Conservation (phyloP, 2,113 vertebrate genomes). For the Chascanopsetta lugubris region DNA sequence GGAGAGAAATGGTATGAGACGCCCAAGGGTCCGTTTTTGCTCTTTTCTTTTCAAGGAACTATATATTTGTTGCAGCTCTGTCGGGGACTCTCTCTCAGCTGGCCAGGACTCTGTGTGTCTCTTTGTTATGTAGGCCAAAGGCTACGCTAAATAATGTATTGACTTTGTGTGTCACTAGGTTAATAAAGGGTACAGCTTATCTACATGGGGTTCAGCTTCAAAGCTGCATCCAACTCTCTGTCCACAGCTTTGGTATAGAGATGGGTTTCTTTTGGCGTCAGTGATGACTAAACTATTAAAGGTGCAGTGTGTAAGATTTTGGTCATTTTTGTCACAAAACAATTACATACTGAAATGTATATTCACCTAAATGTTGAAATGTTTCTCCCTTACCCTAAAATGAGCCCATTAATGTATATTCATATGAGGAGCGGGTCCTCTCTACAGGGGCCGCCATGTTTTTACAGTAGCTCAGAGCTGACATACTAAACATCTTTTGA, state of each 20-base stretch:
- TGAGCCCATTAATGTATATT: too few relatives aligned
- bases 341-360: too few relatives aligned
- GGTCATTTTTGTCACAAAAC: too few relatives aligned
- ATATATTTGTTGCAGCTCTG: constrained; percentile 43
- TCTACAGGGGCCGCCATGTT: too few relatives aligned
- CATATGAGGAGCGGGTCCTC: too few relatives aligned
- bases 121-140: constrained; percentile 34
- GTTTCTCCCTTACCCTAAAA: too few relatives aligned
- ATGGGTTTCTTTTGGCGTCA: neutral
- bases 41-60: constrained; percentile 54
- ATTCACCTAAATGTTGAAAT: too few relatives aligned
- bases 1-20: constrained; percentile 45
- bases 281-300: neutral
- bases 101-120: constrained; percentile 40
- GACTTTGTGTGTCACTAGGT: constrained; percentile 51
- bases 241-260: neutral
- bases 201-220: constrained; percentile 15
- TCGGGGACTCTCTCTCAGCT: constrained; percentile 49
- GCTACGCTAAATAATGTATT: constrained; percentile 70
- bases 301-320: too few relatives aligned
- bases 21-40: constrained; percentile 51
- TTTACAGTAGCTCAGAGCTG: too few relatives aligned
- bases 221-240: constrained; percentile 6
- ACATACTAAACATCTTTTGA: too few relatives aligned
- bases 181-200: constrained; percentile 57